Percentiles rank a stretch among this genome's conserved stretches.
These are phyloP conservation scores for Passerculus sandwichensis DNA, from an alignment of 2,797 vertebrate genomes.

Conservation along the genomic window DNA sequence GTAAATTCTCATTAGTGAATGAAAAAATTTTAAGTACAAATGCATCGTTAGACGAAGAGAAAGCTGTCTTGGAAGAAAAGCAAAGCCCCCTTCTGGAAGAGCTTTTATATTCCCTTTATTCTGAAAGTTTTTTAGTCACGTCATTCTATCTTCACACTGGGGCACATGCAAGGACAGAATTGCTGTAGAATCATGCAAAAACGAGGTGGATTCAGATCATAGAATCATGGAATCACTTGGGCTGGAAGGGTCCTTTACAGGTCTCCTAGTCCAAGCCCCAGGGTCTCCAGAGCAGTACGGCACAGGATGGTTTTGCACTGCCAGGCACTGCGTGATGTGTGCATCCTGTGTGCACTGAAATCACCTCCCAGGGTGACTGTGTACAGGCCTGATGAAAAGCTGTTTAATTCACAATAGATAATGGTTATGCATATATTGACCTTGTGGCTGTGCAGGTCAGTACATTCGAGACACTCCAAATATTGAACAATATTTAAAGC, in stretches of 20 bases:
- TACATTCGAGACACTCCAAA: neutral
- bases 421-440: neutral
- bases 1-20: constrained; percentile 18
- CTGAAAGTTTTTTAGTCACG: fast-evolving
- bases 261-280: neutral
- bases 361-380: neutral
- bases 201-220: fast-evolving
- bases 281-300: neutral
- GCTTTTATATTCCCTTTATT: neutral
- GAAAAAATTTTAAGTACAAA: constrained; percentile 31
- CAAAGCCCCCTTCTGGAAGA: constrained; percentile 15
- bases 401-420: neutral
- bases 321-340: fast-evolving
- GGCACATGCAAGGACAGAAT: neutral
- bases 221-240: neutral
- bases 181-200: neutral
- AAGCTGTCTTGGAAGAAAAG: constrained; percentile 1
- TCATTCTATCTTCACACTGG: neutral
- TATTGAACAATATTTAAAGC: neutral
- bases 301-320: neutral
- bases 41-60: neutral
- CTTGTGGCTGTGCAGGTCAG: neutral
- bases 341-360: neutral
- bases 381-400: neutral
- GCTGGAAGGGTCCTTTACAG: neutral